Evolutionary conservation across 2,797 vertebrate species (phyloP).

Genomic region (Tragelaphus oryx): DNA sequence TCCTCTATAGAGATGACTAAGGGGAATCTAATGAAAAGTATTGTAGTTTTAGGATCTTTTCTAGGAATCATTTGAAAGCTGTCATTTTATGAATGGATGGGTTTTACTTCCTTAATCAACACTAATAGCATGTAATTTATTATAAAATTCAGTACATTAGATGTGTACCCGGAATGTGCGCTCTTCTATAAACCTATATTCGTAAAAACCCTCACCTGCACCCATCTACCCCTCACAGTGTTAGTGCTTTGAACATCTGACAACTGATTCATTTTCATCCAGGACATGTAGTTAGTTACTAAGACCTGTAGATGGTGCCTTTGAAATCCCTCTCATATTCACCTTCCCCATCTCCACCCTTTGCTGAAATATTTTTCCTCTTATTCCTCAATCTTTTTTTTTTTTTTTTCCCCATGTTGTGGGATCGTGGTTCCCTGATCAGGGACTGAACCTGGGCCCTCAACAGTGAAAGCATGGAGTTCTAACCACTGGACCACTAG

Average conservation of each 20-base stretch:
- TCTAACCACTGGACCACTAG: not conserved
- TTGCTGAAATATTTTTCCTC: not conserved
- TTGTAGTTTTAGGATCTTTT: slow-evolving; percentile 28
- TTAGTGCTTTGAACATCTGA: not conserved
- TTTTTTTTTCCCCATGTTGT: not conserved
- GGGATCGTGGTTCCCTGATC: not conserved
- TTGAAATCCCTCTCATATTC: not conserved
- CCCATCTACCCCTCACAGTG: not conserved
- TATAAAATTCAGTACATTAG: not conserved
- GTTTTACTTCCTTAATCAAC: slow-evolving; percentile 14
- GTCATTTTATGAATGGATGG: not conserved
- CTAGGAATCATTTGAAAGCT: slow-evolving; percentile 20
- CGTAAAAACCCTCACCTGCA: not conserved
- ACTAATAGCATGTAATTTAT: slow-evolving; percentile 23
- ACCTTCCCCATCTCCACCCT: not conserved
- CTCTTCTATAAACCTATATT: not conserved
- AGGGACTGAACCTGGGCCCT: not conserved
- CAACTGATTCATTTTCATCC: not conserved
- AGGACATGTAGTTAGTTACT: not conserved
- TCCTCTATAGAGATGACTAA: slow-evolving; percentile 22
- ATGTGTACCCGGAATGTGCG: not conserved
- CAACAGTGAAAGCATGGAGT: not conserved
- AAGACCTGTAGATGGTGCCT: not conserved
- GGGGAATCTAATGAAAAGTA: slow-evolving; percentile 13
- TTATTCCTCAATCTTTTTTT: not conserved